phyloP scores from a whole-genome alignment of 2,888 invertebrate species.

The Coelopa pilipes region DNA sequence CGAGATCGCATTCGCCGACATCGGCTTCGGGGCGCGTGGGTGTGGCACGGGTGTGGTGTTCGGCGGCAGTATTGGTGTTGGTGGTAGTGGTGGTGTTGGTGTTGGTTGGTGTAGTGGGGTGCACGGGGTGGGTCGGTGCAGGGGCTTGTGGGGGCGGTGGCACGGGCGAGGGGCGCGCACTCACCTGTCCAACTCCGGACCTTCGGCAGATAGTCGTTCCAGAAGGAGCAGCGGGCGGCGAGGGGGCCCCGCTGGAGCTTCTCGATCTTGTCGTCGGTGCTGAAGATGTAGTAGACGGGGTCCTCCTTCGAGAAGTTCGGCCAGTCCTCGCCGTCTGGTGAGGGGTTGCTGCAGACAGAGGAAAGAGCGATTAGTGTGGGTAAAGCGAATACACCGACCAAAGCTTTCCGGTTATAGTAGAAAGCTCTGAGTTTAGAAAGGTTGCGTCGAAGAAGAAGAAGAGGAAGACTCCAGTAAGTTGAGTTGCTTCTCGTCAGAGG shows the following conservation, averaged over 20 bases:
- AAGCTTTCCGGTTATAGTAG: too few species aligned
- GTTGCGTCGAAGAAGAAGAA: too few species aligned
- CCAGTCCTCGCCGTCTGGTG: conserved; percentile 74
- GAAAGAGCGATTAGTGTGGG: too few species aligned
- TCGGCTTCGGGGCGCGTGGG: background rate
- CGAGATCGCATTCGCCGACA: too few species aligned
- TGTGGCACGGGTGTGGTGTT: background rate
- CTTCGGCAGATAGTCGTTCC: conserved; percentile 94
- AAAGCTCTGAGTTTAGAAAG: too few species aligned
- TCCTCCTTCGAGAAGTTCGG: conserved; percentile 86
- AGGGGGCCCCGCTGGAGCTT: conserved; percentile 78
- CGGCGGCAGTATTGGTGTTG: background rate
- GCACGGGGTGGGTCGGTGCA: too few species aligned
- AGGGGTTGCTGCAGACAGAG: conserved; percentile 58
- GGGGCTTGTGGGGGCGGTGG: too few species aligned
- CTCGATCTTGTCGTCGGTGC: conserved; percentile 77
- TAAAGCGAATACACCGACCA: too few species aligned
- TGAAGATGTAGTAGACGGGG: conserved; percentile 90
- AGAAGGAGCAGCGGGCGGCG: conserved; percentile 91
- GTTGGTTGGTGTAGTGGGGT: too few species aligned
- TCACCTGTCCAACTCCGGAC: conserved; percentile 79
- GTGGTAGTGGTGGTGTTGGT: background rate
- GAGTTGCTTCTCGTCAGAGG: too few species aligned
- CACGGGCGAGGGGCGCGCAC: conserved; percentile 38
- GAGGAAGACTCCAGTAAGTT: too few species aligned